phyloP scores from a whole-genome alignment of 2,113 vertebrate genomes.

The Ovis aries region ARS-UI_Ramb_v3.0 NC_056072.1:41569501-41570000 shows the following conservation, averaged over 20 bases:
- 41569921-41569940: neutral
- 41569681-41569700: neutral
- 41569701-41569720: neutral
- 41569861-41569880: neutral
- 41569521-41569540: neutral
- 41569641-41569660: neutral
- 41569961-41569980: neutral
- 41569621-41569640: neutral
- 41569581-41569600: neutral
- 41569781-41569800: neutral
- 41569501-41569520: neutral
- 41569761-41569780: neutral
- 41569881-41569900: neutral
- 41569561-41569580: neutral
- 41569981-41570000: neutral
- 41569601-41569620: neutral
- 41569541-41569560: neutral
- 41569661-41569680: too few relatives aligned
- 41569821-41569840: neutral
- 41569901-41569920: neutral
- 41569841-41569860: neutral
- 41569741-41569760: accelerated
- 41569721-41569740: neutral
- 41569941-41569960: neutral
- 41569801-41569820: neutral